Base-by-base conservation (phyloP, 2,888 invertebrate species). In the Apodemia hepburni region DNA sequence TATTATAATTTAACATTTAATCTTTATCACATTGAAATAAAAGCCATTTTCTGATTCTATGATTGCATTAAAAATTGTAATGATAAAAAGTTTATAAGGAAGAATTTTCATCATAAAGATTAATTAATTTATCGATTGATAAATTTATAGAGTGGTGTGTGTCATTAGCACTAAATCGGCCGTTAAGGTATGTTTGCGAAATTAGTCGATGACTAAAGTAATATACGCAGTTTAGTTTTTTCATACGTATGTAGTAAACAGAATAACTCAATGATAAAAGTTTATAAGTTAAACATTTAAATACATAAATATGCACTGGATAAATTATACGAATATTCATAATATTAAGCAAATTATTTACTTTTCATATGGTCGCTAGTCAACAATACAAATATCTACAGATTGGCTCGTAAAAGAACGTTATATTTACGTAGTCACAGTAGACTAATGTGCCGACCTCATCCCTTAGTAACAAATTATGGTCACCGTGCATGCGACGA, bases 111-210 rank as follows among this genome's bases (percentile, higher is more conserved):
- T 67, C 47, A 61, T 47, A 63, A 45, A 65, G 67, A 67, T 67
- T 64, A 67, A 65, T 65, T 65, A 64, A 42, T 67, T 42, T 67
- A 67, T 67, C 67, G 15, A 6, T 38, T 60, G 67, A 67, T 67
- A 67, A 65, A 58, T 58, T 18, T 58, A 49, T 61, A 61, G 60
- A 35, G 33, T 22, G 54, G 27, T 15, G 27, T 22, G 27, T 54
- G 54, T 54, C 61, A 62, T 62, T 62, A 47, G 58, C 61, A 58
- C 27, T 42, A 61, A 47, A 62, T 45, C 58, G 18, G 58, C 9
- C 45, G 58, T 62, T 58, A 42, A 33, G 7, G 15, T n/a, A 29
- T 33, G 49, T 45, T 64, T 61, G 51, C 29, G 64, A 61, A 64
- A 64, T 58, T 49, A 38, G 29, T 42, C 38, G 17, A 58, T 61